Evolutionary conservation across 64 coral and sea anemone species (phyloP), one percentile per base, ranked within the genome.

Genomic region (Pocillopora verrucosa): DNA sequence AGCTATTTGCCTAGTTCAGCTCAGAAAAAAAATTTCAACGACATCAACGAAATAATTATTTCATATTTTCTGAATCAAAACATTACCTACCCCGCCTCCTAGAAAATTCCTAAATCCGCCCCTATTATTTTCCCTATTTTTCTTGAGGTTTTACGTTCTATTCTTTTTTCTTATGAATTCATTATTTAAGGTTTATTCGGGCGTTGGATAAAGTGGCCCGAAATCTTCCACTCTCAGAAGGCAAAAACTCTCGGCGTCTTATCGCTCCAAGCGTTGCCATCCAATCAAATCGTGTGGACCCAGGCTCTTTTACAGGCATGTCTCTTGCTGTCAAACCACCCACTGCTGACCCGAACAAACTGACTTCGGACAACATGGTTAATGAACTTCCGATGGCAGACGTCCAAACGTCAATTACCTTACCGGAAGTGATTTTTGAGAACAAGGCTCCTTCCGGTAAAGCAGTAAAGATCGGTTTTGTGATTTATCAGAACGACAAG

Each of bases 401-500:
- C 72, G 65, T 85, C 9, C 82, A 85, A 65, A 85, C 82, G 36
- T 85, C 82, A 85, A 85, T 85, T 63, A 57, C 63, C 12, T 58
- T 85, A 57, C 82, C 82, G 82, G 82, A 85, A 85, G 41, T 57
- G 35, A 85, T 85, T 37, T 85, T 85, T 72, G 82, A 85, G 64
- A 45, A 14, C 9, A 20, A 73, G 38, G 6, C 38, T 67, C 82
- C 82, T 85, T 56, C 64, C 11, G 41, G 36, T 0, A 85, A 72
- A 26, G 11, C 22, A 3, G 65, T 85, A 6, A 85, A 85, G 64
- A 85, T 85, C 56, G 90, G 76, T 9, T 87, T 87, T 63, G 86
- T 92, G 22, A 79, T 87, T 78, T 92, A 87, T 61, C 82, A 75
- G 61, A 92, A 92, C 62, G 60, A 92, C 60, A 92, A 87, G 14